These are phyloP conservation scores for Manis javanica DNA, from an alignment of 2,797 vertebrate species.

Conservation along the genomic window DNA sequence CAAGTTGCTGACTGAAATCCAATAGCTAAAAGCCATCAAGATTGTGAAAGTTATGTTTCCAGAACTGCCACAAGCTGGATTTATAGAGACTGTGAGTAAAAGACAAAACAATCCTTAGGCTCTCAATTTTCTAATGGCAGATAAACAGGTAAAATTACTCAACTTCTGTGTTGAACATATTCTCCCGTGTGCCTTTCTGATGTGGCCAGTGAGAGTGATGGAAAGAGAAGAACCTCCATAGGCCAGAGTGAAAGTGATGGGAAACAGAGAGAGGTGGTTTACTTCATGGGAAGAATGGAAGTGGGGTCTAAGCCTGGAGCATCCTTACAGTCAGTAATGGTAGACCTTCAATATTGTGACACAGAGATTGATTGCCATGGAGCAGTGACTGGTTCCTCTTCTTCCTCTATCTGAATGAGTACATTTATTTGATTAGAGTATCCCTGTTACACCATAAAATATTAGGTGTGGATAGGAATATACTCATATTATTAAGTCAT, in stretches of 20 bases:
- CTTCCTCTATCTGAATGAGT: neutral
- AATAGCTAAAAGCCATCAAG: neutral
- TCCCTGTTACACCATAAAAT: neutral
- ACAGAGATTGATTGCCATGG: neutral
- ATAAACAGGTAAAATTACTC: neutral
- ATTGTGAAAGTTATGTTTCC: neutral
- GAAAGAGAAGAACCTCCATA: neutral
- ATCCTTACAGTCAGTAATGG: neutral
- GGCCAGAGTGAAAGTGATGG: neutral
- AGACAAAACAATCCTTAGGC: neutral
- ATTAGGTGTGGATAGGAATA: neutral
- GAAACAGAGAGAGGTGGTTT: neutral
- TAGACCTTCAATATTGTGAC: neutral
- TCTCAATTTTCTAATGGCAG: neutral
- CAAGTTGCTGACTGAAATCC: neutral
- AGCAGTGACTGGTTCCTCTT: neutral
- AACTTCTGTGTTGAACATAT: too few relatives aligned
- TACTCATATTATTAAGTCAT: neutral
- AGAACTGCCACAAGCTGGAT: neutral
- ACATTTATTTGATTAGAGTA: neutral
- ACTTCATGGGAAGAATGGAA: neutral
- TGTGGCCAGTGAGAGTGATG: neutral
- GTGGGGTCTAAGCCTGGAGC: neutral
- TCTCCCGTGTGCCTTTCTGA: neutral
- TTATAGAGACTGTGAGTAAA: neutral